These are phyloP conservation scores for Ceriagrion tenellum DNA, from an alignment of 2,888 invertebrate species.

Conservation along the genomic window DNA sequence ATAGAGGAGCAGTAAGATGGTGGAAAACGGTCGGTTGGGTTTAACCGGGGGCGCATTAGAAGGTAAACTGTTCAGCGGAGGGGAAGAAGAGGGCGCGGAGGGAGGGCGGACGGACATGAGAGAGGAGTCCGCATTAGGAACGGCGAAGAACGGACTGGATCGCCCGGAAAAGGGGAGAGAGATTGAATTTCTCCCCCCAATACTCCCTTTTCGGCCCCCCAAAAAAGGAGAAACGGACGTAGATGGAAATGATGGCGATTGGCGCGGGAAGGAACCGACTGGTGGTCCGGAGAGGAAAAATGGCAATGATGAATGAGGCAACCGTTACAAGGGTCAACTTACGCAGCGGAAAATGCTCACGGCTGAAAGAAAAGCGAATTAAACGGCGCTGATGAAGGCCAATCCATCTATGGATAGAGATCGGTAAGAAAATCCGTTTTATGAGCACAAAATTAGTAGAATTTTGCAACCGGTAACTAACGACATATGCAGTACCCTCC, in stretches of 20 bases:
- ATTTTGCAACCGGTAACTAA: no score
- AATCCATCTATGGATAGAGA: no score
- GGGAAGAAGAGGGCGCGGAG: background rate
- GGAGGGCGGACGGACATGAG: background rate
- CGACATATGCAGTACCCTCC: no score
- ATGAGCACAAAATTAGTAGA: no score
- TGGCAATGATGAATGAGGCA: background rate
- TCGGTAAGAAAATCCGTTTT: no score
- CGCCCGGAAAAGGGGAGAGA: background rate
- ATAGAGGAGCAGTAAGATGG: background rate
- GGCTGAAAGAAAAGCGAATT: background rate
- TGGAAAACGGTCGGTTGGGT: background rate
- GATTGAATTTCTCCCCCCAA: background rate
- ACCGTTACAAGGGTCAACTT: background rate
- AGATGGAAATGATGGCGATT: conserved; percentile 46
- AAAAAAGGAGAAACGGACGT: background rate
- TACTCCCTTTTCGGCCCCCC: background rate
- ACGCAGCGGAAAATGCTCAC: background rate
- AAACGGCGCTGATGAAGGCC: no score
- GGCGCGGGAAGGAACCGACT: background rate
- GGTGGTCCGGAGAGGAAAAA: background rate
- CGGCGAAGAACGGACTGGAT: background rate
- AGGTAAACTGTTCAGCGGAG: background rate
- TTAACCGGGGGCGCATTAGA: background rate
- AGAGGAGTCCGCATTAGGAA: background rate